Conservation (phyloP, 2,113 vertebrate genomes). For the Podarcis raffonei region DNA sequence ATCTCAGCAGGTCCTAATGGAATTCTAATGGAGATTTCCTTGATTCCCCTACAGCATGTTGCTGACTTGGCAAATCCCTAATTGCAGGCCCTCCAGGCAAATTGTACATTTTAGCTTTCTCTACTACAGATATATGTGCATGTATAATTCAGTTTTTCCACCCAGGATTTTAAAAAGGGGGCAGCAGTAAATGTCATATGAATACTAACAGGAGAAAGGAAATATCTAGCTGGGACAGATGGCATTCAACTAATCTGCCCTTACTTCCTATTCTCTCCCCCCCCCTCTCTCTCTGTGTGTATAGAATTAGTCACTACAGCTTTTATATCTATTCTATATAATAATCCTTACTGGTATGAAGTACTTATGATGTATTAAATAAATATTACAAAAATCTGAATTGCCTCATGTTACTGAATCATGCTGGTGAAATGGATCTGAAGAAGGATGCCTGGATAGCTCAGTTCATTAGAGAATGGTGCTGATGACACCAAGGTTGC, state of each 20-base stretch:
- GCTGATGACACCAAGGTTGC: too few species aligned
- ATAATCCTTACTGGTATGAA: background rate
- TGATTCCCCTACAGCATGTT: conserved; percentile 52
- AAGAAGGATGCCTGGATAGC: too few species aligned
- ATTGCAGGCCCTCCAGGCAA: conserved; percentile 64
- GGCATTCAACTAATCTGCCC: conserved; percentile 22
- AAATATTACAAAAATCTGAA: background rate
- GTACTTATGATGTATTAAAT: background rate
- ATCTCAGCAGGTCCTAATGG: conserved; percentile 58
- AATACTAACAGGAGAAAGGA: conserved; percentile 61
- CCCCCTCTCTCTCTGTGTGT: background rate
- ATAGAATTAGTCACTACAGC: background rate
- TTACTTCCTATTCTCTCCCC: background rate
- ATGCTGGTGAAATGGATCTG: background rate
- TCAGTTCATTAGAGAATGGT: too few species aligned
- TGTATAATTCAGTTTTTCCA: conserved; percentile 61
- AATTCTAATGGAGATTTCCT: conserved; percentile 62
- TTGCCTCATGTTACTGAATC: background rate
- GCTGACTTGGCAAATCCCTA: conserved; percentile 67
- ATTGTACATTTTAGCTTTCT: conserved; percentile 54
- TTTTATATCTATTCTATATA: background rate
- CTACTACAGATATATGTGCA: conserved; percentile 54
- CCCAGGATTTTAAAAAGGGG: conserved; percentile 50
- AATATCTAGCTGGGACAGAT: conserved; percentile 41
- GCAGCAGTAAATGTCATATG: conserved; percentile 60